These are phyloP conservation scores for Cataglyphis cursor DNA, from an alignment of 2,888 invertebrate species.

Conservation along the genomic window DNA sequence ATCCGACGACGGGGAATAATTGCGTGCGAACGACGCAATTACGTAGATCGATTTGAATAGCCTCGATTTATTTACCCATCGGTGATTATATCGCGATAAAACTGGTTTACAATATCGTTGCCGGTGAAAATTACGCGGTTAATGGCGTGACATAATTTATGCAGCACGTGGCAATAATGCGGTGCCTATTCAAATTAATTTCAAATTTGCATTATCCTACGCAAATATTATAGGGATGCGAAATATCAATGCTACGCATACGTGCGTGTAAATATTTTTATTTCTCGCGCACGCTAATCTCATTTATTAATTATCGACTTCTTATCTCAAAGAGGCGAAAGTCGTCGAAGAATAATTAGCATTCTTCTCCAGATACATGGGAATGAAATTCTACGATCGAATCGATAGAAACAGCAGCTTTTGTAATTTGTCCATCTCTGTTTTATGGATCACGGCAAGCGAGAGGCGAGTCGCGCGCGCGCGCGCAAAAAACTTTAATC, in stretches of 20 bases:
- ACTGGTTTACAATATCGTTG: constrained; percentile 51
- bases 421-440: constrained; percentile 20
- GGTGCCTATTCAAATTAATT: constrained; percentile 55
- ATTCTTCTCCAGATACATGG: neutral
- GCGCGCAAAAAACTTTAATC: constrained; percentile 69
- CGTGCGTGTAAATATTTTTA: neutral
- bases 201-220: constrained; percentile 46
- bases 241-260: constrained; percentile 5
- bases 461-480: constrained; percentile 22
- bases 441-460: constrained; percentile 20
- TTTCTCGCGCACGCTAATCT: constrained; percentile 14
- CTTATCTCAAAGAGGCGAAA: neutral
- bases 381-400: constrained; percentile 5
- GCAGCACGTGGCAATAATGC: constrained; percentile 56
- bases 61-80: constrained; percentile 47
- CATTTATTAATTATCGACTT: neutral
- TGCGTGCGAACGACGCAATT: constrained; percentile 34
- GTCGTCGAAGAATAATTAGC: neutral
- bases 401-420: constrained; percentile 10
- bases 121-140: constrained; percentile 51
- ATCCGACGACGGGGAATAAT: neutral
- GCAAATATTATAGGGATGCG: constrained; percentile 40
- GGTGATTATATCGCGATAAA: constrained; percentile 51
- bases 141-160: constrained; percentile 58
- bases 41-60: constrained; percentile 39